A percentile compares a stretch with the other conserved stretches of the same genome.
These are phyloP conservation scores for Pseudomyrmex dendroicus DNA, from an alignment of 1,140 invertebrate genomes.

Conservation along the genomic window DNA sequence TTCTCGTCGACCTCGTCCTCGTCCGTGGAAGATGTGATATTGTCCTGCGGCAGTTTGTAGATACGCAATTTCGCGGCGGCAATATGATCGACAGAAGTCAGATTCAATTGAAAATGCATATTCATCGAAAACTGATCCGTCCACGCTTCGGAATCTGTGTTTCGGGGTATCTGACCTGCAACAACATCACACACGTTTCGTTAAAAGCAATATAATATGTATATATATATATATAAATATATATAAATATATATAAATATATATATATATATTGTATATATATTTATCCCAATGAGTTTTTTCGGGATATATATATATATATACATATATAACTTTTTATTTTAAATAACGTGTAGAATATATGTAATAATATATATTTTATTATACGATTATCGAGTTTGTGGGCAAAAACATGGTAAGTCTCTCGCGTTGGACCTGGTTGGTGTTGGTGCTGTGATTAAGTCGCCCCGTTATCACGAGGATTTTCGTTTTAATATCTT, in stretches of 20 bases:
- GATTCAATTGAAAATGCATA: slow-evolving; percentile 86
- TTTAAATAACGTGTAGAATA: not conserved
- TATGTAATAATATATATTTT: too few relatives aligned
- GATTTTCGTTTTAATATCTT: slow-evolving; percentile 81
- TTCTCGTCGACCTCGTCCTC: slow-evolving; percentile 85
- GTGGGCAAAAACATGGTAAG: slow-evolving; percentile 82
- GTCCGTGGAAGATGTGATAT: slow-evolving; percentile 72
- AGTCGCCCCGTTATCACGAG: slow-evolving; percentile 81
- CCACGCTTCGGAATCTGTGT: slow-evolving; percentile 86
- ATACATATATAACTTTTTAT: too few relatives aligned
- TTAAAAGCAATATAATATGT: too few relatives aligned
- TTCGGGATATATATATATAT: too few relatives aligned
- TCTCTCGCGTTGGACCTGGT: slow-evolving; percentile 79
- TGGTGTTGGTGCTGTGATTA: slow-evolving; percentile 76
- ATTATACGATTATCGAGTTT: slow-evolving; percentile 19
- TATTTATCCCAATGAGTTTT: slow-evolving; percentile 33
- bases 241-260: too few relatives aligned
- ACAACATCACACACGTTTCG: not conserved
- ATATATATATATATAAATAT: too few relatives aligned
- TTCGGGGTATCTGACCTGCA: slow-evolving; percentile 85
- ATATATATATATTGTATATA: too few relatives aligned
- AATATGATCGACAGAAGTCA: slow-evolving; percentile 83
- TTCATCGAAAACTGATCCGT: slow-evolving; percentile 85
- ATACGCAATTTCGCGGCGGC: slow-evolving; percentile 86
- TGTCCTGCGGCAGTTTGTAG: slow-evolving; percentile 85